Base-by-base conservation (phyloP, 2,888 invertebrate species). In the Pseudolycoriella hygida region DNA sequence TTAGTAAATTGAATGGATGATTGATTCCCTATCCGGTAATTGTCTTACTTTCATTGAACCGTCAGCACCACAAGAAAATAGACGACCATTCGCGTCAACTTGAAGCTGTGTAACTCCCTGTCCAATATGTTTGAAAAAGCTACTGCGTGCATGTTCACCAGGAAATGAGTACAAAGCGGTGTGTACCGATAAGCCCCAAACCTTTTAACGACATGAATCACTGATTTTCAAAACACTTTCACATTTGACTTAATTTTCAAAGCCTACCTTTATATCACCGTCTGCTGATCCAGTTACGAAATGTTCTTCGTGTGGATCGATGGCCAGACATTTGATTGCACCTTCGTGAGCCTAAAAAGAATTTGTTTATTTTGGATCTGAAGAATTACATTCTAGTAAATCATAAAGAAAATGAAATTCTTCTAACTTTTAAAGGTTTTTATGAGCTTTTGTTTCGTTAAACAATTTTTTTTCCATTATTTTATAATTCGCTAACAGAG, bases 41-140 rank as follows among this genome's bases (percentile, higher is more conserved):
- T 87, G 84, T 52, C 96, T 77, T 53, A 96, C 88, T 73, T 97
- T 97, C 82, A 98, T 88, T 43, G 96, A 94, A 55, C 96, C 96
- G 71, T 98, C 98, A 42, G 94, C 93, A 46, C 98, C 98, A 66
- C 98, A 98, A 5, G 97, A 97, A 70, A 93, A 97, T 54, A 98
- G 70, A 42, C 96, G 79, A 19, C 83, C 83, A 50, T 80, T 79
- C 39, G 82, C 76, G 63, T 96, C 96, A 49, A 97, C 80, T 60
- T 87, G 82, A 53, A 98, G 72, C 67, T 98, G 96, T 41, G 93
- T 92, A 38, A 97, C 96, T 30, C 93, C 93, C 67, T 92, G 90
- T 30, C 93, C 92, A 58, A 93, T 92, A 64, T 93, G 93, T 60
- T 94, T 89, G 72, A 98, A 94, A 74, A 97, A 93, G 50, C 92